Percentiles rank a stretch among this genome's conserved stretches.
Evolutionary conservation across 2,888 invertebrate genomes (phyloP).

Genomic region (Linnaemya tessellans): DNA sequence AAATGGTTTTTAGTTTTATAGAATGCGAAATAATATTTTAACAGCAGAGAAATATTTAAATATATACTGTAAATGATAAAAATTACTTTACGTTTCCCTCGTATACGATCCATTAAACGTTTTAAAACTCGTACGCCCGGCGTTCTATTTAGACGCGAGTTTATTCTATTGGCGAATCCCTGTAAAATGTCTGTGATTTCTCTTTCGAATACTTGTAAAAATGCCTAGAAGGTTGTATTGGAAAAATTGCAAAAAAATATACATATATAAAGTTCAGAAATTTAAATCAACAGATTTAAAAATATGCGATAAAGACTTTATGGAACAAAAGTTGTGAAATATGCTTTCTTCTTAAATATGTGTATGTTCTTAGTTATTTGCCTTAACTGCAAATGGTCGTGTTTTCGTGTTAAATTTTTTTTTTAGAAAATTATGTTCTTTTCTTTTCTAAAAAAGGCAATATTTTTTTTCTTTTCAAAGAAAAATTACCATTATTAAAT

Average conservation of each 20-base stretch:
- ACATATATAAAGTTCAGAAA: neutral
- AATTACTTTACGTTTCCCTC: conserved; percentile 84
- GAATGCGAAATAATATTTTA: conserved; percentile 30
- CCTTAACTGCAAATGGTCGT: neutral
- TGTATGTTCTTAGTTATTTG: neutral
- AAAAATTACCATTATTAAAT: too few relatives aligned
- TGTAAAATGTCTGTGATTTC: conserved; percentile 83
- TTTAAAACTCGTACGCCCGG: conserved; percentile 83
- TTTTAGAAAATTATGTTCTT: too few relatives aligned
- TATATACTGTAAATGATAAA: conserved; percentile 72
- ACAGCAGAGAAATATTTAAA: conserved; percentile 30
- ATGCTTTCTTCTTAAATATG: neutral
- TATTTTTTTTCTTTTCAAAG: too few relatives aligned
- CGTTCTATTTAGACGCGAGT: conserved; percentile 82
- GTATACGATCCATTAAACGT: conserved; percentile 83
- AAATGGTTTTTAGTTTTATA: conserved; percentile 13
- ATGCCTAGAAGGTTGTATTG: conserved; percentile 80
- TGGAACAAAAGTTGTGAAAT: neutral
- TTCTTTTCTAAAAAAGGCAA: too few relatives aligned
- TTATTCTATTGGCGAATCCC: conserved; percentile 83
- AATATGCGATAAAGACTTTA: neutral
- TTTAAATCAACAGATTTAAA: too few relatives aligned
- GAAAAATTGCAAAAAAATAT: conserved; percentile 4
- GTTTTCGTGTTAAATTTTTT: too few relatives aligned
- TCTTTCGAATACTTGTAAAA: conserved; percentile 84